Base-by-base conservation (phyloP, 2,113 vertebrate genomes). In the Propithecus coquereli region DNA sequence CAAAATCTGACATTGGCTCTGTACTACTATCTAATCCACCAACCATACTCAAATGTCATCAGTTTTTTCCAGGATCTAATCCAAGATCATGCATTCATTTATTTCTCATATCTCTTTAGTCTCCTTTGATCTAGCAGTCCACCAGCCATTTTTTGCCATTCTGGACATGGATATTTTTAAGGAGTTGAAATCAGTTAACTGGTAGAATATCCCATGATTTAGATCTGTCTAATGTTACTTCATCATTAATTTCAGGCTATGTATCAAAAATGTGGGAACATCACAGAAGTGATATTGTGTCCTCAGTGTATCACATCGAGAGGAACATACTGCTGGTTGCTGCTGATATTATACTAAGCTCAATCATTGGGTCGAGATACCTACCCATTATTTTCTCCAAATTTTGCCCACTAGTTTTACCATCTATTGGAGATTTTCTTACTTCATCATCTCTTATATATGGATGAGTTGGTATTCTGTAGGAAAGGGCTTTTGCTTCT, bases 221-320 rank as follows among this genome's bases (percentile, higher is more conserved):
- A 8, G 4, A 68, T 79, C 65, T 32, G 16, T 92, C 20, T 37
- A 3, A 13, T 81, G 1, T 25, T 54, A 10, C 6, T 74, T 65
- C n/a, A 30, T 59, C 4, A 22, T 32, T 40, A 40, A 5, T 63
- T 54, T 79, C 57, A 57, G 37, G 20, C 11, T 37, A 27, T 22
- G 11, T 1, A 3, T 45, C 27, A 52, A 18, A 43, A 32, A 68
- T 8, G 7, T 25, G 47, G n/a, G 3, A 37, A 22, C 8, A 22
- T 7, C 1, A 1, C 0, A n/a, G 45, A 32, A 23, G 9, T 0
- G 1, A 25, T 6, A 11, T 0, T 23, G 20, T 34, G 13, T 70
- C 43, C 13, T 50, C 1, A 2, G 2, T 13, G 4, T 3, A 11
- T 32, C 16, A 40, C 2, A 45, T 27, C 5, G 43, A 5, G 37